Evolutionary conservation across 2,113 vertebrate species (phyloP), one percentile per base, ranked within the genome.

Genomic region (Agapornis roseicollis): DNA sequence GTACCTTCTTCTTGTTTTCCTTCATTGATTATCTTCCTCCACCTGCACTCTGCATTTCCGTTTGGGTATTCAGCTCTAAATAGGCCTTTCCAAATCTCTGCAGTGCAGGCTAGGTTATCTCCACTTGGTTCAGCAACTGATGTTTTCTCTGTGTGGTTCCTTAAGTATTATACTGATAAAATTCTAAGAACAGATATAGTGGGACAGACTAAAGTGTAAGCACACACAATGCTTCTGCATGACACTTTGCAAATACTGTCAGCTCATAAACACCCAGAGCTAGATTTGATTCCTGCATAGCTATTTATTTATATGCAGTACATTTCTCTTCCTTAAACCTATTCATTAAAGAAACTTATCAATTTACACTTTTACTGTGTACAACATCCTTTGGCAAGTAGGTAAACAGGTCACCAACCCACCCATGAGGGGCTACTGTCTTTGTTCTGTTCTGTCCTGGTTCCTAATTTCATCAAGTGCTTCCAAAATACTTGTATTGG

Each of bases 361-460:
- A 28, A 50, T 53, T 73, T 78, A 35, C 79, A 79, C 6, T 71
- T 78, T 70, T 71, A 64, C 13, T 39, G 19, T 35, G 50, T 42
- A 9, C 33, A 74, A 19, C 37, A 33, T 63, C 31, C 49, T 90
- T 58, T 80, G 66, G 23, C 56, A 68, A 63, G 35, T 56, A 74
- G 55, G 19, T 61, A 33, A 61, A 41, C 27, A 33, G n/a, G 35
- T 77, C 72, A 74, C 20, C 16, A 70, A 66, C 22, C 5, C 17
- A 44, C 1, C 28, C 0, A 0, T 8, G 17, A 33, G 24, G 23
- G 28, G 24, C 20, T 46, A 13, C 13, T 27, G 27, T 39, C 53
- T 44, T 33, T 78, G 41, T 41, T 73, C 64, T 17, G 2, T 60
- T 91, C 65, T 69, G 56, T 74, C 11, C n/a, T 63, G 31, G 24